Conservation (phyloP, 1,140 invertebrate species). For the Bombyx mori region DNA sequence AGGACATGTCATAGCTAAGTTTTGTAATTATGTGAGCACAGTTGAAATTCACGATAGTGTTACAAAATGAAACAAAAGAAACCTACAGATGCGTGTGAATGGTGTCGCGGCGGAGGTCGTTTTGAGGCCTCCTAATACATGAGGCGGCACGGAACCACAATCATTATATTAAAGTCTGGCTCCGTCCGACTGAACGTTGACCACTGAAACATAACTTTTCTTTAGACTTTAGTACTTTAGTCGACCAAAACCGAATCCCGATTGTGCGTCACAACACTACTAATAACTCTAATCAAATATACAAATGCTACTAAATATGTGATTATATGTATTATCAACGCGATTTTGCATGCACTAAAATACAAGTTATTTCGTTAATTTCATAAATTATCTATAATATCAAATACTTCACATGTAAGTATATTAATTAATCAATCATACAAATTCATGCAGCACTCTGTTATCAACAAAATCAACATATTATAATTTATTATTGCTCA, state of each 20-base stretch:
- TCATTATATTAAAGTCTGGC: slow-evolving; percentile 55
- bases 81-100: slow-evolving; percentile 61
- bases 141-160: slow-evolving; percentile 36
- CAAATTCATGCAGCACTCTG: no score
- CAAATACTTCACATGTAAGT: no score
- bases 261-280: slow-evolving; percentile 34
- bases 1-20: no score
- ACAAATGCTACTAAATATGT: not conserved
- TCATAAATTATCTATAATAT: no score
- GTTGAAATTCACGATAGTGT: no score
- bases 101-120: slow-evolving; percentile 59
- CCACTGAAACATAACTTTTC: slow-evolving; percentile 63
- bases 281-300: slow-evolving; percentile 2
- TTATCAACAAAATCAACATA: no score
- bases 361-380: no score
- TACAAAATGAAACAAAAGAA: slow-evolving; percentile 46
- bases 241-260: slow-evolving; percentile 39
- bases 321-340: not conserved
- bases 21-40: no score
- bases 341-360: not conserved
- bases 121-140: slow-evolving; percentile 46
- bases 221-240: slow-evolving; percentile 40
- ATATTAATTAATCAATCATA: no score
- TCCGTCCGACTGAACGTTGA: slow-evolving; percentile 57
- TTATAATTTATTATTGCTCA: no score